phyloP scores from a whole-genome alignment of 2,113 vertebrate species.

The Piprites chloris region DNA sequence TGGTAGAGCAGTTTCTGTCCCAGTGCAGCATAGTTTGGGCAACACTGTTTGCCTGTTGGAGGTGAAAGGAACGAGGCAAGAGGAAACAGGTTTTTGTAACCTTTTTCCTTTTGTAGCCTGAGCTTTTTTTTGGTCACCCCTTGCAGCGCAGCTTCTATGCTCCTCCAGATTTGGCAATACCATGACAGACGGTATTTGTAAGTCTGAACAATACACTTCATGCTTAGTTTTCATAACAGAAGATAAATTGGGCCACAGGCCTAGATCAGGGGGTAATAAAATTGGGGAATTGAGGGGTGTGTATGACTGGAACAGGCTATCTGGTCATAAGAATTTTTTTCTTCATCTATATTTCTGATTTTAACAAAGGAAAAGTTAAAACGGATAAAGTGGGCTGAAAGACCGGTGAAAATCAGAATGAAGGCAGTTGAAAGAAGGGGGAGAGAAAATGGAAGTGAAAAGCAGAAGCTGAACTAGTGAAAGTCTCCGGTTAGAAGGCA shows the following conservation, averaged over 20 bases:
- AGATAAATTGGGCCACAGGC: not conserved
- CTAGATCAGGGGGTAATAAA: not conserved
- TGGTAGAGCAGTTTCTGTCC: not conserved
- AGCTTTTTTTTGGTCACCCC: not conserved
- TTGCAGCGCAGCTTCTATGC: not conserved
- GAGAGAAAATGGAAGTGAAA: constrained; percentile 36
- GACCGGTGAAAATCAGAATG: not conserved
- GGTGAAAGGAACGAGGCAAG: not conserved
- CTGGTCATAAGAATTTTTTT: not conserved
- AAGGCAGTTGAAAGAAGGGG: not conserved
- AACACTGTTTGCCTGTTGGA: not conserved
- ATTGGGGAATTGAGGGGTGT: not conserved
- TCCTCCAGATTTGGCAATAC: not conserved
- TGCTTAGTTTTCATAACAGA: not conserved
- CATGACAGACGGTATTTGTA: not conserved
- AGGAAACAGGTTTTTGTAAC: not conserved
- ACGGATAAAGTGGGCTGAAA: not conserved
- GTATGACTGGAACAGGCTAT: not conserved
- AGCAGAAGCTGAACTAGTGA: constrained; percentile 38
- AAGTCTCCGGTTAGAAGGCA: constrained; percentile 14
- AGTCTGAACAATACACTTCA: not conserved
- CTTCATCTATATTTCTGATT: not conserved
- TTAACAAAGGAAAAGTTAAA: not conserved
- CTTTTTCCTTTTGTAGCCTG: not conserved
- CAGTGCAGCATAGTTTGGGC: fast-evolving